Base-by-base conservation (phyloP, 2,888 invertebrate genomes). In the Mactromeris polynyma region DNA sequence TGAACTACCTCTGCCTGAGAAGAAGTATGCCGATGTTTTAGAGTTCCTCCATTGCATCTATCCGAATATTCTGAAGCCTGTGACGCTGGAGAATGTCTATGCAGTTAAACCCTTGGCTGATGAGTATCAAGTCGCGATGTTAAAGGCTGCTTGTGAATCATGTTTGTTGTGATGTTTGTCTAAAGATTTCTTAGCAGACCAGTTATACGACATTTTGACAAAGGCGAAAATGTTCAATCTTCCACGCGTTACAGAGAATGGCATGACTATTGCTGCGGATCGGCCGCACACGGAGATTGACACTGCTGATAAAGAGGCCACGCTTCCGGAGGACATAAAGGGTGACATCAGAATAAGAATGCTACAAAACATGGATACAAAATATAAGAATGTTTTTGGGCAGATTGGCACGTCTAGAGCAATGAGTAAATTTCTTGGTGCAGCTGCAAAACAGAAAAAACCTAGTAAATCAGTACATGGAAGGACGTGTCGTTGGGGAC, bases 41-140 rank as follows among this genome's bases (percentile, higher is more conserved):
- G 85, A 79, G 51, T 85, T 85, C 42, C 58, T 85, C 7, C 46
- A 21, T 26, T 40, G 85, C 54, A 80, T 85, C 31, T 85, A 85
- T 64, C 85, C 85, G 21, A 85, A 64, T 38, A 80, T 40, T 3
- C 9, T 36, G 36, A 85, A 42, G 19, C 78, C 78, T 21, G 78
- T 85, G 1, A 80, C 79, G 2, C 33, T 85, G 11, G 79, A 64
- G 11, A 85, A 79, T 79, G 85, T 85, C 14, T 40, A 78, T 58
- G 40, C 33, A 26, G 78, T 85, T n/a, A 17, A 79, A 21, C 77
- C 83, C 0, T n/a, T 83, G 51, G 83, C 83, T 6, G 83, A 77
- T 51, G 83, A 83, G 33, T 83, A 83, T n/a, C 83, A 83, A 38
- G 83, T 83, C 1, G 51, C 42, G 1, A 73, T 42, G 9, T 42